Base-by-base conservation (phyloP, 2,888 invertebrate species). In the Drosophila rellima region DNA sequence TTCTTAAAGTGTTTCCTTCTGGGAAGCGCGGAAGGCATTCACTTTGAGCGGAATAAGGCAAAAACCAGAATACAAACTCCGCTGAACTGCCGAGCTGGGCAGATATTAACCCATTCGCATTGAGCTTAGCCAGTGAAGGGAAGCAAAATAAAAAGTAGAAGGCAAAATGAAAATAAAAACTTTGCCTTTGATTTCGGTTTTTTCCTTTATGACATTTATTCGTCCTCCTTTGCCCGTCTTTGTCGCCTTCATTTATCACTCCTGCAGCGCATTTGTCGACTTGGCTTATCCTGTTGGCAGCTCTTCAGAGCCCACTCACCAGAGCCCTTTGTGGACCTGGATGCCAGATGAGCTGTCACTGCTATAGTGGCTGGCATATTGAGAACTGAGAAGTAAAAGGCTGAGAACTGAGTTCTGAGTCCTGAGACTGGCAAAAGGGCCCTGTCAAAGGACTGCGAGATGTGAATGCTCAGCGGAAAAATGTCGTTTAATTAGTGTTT, bases 401-500 rank as follows among this genome's bases (percentile, higher is more conserved):
- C 59, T 45, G 37, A 18, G 37, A 18, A 15, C 61, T 29, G 63
- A 50, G 20, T 18, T 39, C 51, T 20, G 44, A 13, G 47, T 64
- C 6, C 52, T 44, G 57, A 51, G 54, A 54, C 51, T 44, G 33
- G 39, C 60, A 11, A 56, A 54, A 48, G 40, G 37, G 29, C 4
- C 23, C 2, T 56, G 70, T 69, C 87, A 88, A 88, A 82, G 80
- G 62, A 33, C 59, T 61, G 61, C 42, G 40, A 40, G 64, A 64
- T 73, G 63, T 39, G 57, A 69, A 71, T 65, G 69, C 66, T 64
- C 17, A 68, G 59, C 63, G 73, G 68, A 76, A 78, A 78, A 88
- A 87, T 81, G 84, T 81, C 84, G 65, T 89, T 88, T 84, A 84
- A 84, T 84, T 84, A 84, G 87, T 73, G 79, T 87, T 88, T 84